Evolutionary conservation across 37 sponge, comb jelly and placozoan species (phyloP).

Genomic region (Diacarnus erythraeanus): DNA sequence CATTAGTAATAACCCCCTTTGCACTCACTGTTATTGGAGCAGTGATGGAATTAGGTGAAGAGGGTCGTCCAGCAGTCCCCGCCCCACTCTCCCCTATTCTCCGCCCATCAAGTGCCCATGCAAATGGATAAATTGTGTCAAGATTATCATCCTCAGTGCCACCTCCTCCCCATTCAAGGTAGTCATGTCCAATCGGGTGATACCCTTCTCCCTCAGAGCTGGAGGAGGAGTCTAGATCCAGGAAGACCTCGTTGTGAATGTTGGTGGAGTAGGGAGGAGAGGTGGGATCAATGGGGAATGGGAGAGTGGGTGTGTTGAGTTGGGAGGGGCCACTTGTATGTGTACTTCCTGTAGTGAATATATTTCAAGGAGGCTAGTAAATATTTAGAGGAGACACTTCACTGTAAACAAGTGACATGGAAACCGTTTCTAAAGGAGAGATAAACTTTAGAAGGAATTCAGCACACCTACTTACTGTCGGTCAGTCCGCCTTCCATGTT

Average conservation of each 20-base stretch:
- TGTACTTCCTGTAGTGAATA: neutral
- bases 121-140: constrained; percentile 69
- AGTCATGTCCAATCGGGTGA: neutral
- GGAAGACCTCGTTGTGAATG: neutral
- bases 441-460: no score
- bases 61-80: neutral
- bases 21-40: neutral
- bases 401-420: no score
- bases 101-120: constrained; percentile 87
- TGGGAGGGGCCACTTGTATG: neutral
- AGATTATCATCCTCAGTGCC: neutral
- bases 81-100: constrained; percentile 59
- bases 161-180: neutral
- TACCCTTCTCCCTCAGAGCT: neutral
- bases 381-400: no score
- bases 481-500: neutral
- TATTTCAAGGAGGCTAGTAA: no score
- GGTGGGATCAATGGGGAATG: neutral
- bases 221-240: constrained; percentile 15
- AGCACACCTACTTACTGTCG: no score
- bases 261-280: neutral
- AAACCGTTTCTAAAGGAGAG: no score
- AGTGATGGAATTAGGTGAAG: constrained; percentile 22
- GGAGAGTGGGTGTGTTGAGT: neutral
- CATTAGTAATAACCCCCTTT: no score